A percentile compares a stretch with the other conserved stretches of the same genome.
Evolutionary conservation across 2,888 invertebrate species (phyloP).

Genomic region (Beris morrisii): DNA sequence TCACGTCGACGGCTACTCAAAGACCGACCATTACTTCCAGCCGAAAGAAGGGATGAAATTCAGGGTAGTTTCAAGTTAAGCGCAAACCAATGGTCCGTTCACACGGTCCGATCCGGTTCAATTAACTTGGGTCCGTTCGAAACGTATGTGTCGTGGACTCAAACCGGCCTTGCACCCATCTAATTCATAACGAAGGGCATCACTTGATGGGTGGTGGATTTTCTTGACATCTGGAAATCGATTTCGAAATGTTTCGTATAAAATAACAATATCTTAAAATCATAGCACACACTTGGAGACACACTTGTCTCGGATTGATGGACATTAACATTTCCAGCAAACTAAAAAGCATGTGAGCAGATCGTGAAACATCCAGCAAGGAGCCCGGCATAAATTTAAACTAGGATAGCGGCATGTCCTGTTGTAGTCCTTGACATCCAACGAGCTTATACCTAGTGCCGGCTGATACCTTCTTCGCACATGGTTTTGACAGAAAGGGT

Average conservation of each 20-base stretch:
- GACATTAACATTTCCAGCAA: constrained; percentile 22
- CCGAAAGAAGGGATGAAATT: background rate
- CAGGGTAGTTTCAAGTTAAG: too few relatives aligned
- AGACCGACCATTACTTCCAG: constrained; percentile 25
- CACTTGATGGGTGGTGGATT: background rate
- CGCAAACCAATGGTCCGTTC: constrained; percentile 16
- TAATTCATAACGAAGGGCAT: constrained; percentile 21
- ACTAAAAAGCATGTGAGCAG: background rate
- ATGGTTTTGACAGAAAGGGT: constrained; percentile 38
- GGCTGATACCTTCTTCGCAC: constrained; percentile 28
- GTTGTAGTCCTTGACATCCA: constrained; percentile 5
- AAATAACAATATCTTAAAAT: constrained; percentile 33
- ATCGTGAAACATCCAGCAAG: constrained; percentile 19
- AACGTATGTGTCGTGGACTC: constrained; percentile 1
- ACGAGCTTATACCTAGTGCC: background rate
- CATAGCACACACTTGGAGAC: constrained; percentile 19
- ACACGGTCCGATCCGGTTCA: constrained; percentile 30
- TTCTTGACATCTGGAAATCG: constrained; percentile 34
- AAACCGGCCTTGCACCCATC: background rate
- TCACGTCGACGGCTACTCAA: constrained; percentile 32
- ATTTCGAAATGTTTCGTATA: constrained; percentile 28
- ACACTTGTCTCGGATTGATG: constrained; percentile 17
- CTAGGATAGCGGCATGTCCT: constrained; percentile 24
- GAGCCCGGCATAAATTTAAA: constrained; percentile 1
- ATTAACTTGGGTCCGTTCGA: constrained; percentile 18